Conservation (phyloP, 2,888 invertebrate genomes). For the Lasioglossum figueresi region DNA sequence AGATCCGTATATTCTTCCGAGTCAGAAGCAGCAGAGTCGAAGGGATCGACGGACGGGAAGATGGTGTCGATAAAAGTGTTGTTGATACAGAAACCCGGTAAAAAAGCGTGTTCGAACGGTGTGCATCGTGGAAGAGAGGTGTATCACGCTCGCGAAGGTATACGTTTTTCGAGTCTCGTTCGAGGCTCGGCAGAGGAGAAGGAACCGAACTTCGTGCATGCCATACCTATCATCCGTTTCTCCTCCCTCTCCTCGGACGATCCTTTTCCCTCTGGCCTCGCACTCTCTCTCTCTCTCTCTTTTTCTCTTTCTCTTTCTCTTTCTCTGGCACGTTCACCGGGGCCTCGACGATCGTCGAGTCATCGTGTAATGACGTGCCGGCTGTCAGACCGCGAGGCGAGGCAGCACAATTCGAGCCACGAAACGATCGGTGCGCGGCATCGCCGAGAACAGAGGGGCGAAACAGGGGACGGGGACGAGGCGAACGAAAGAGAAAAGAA, state of each 20-base stretch:
- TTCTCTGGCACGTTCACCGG: conserved; percentile 33
- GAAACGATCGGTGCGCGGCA: conserved; percentile 71
- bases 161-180: conserved; percentile 41
- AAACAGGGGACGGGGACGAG: background rate
- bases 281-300: conserved; percentile 4
- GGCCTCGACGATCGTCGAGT: conserved; percentile 77
- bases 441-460: conserved; percentile 29
- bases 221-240: conserved; percentile 59
- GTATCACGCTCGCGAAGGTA: conserved; percentile 42
- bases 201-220: conserved; percentile 62
- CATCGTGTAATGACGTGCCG: conserved; percentile 83
- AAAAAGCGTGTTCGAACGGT: conserved; percentile 23
- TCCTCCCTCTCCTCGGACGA: conserved; percentile 15
- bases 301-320: too few species aligned
- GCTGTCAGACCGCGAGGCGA: conserved; percentile 78
- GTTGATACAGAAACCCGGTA: conserved; percentile 24
- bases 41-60: background rate
- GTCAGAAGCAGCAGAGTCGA: background rate
- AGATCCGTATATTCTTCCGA: background rate
- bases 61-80: background rate
- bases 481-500: conserved; percentile 6
- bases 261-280: conserved; percentile 11
- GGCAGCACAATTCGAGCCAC: conserved; percentile 72
- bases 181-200: conserved; percentile 32
- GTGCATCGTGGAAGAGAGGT: background rate